phyloP scores from a whole-genome alignment of 1,140 invertebrate genomes.

The Aphelenchoides besseyi region DNA sequence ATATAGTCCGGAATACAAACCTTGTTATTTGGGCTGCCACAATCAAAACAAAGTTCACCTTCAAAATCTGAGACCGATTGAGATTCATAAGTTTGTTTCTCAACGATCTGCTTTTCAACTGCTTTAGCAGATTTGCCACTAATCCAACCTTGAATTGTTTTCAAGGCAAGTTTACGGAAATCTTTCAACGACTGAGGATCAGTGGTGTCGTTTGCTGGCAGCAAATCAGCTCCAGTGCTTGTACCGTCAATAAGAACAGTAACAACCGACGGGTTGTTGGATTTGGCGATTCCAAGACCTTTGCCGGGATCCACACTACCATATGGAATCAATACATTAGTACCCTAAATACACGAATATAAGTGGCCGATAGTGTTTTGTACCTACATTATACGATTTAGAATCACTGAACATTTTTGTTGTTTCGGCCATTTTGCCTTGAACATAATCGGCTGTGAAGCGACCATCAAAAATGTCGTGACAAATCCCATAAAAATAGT shows the following conservation, averaged over 20 bases:
- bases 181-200: not conserved
- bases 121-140: not conserved
- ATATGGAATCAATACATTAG: conserved; percentile 79
- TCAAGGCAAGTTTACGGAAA: conserved; percentile 17
- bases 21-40: not conserved
- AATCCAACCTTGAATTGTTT: conserved; percentile 17
- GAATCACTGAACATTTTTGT: conserved; percentile 78
- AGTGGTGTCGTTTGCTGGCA: conserved; percentile 13
- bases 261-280: conserved; percentile 13
- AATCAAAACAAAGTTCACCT: not conserved
- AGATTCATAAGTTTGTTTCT: not conserved
- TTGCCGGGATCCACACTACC: conserved; percentile 86
- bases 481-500: conserved; percentile 75
- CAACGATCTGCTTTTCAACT: not conserved
- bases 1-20: not conserved
- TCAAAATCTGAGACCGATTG: not conserved
- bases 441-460: conserved; percentile 69
- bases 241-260: conserved; percentile 28
- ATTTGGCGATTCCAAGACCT: not conserved
- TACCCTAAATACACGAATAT: too few relatives aligned
- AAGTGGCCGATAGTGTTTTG: not conserved
- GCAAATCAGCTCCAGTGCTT: conserved; percentile 33
- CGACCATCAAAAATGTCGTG: conserved; percentile 74
- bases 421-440: conserved; percentile 67
- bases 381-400: conserved; percentile 57